Conservation (phyloP, 2,888 invertebrate genomes). For the Anorthoa munda region DNA sequence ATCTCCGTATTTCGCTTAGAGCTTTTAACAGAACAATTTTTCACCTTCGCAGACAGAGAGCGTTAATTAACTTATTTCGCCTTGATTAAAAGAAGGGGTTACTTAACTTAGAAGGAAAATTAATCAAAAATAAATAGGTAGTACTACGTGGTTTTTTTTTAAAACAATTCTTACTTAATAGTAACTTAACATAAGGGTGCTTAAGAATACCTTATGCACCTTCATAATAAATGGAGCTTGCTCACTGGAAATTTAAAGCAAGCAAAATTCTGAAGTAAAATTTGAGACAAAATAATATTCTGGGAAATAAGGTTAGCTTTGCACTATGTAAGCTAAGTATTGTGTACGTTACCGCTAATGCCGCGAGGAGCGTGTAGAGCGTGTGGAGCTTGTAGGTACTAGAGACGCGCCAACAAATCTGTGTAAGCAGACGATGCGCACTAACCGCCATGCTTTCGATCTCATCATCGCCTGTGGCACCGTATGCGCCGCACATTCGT, state of each 20-base stretch:
- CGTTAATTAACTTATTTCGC: constrained; percentile 68
- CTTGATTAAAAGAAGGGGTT: constrained; percentile 64
- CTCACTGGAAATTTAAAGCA: constrained; percentile 32
- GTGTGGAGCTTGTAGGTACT: background rate
- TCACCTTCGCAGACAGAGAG: constrained; percentile 64
- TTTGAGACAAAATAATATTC: constrained; percentile 42
- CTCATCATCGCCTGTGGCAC: constrained; percentile 54
- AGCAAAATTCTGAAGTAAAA: constrained; percentile 37
- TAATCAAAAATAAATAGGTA: constrained; percentile 56
- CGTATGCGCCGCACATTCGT: constrained; percentile 78
- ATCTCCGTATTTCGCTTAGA: constrained; percentile 60
- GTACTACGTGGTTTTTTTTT: constrained; percentile 40
- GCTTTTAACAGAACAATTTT: constrained; percentile 67
- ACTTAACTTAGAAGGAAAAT: constrained; percentile 59
- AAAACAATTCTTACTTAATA: constrained; percentile 23
- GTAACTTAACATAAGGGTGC: constrained; percentile 18
- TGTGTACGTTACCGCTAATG: constrained; percentile 53
- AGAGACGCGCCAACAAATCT: constrained; percentile 56
- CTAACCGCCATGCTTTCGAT: constrained; percentile 40
- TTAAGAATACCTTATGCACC: constrained; percentile 33
- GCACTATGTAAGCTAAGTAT: constrained; percentile 28
- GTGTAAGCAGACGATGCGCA: constrained; percentile 43
- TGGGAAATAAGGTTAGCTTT: constrained; percentile 41
- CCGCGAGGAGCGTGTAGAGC: constrained; percentile 20
- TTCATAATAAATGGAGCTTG: constrained; percentile 38